Evolutionary conservation across 2,888 invertebrate genomes (phyloP), one percentile per base, ranked within the genome.

Genomic region (Punctoribates punctum): DNA sequence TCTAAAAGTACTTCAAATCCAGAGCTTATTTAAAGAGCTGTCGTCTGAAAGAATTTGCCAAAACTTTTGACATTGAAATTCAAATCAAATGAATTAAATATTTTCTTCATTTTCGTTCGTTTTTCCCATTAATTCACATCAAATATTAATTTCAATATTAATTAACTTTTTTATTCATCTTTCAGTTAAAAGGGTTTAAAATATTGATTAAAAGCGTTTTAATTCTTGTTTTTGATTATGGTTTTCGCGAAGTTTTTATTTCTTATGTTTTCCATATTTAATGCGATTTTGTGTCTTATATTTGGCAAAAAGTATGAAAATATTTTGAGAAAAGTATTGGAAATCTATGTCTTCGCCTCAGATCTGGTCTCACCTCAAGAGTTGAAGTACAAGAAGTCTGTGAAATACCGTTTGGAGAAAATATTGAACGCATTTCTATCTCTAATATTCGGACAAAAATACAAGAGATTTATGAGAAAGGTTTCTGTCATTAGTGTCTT

Each of bases 1-100:
- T 42, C 6, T 6, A 42, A 9, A 1, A 13, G 1, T 42, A 11
- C 42, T 13, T 42, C 42, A 42, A 29, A 60, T 3, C 15, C 60
- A 60, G 27, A 20, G 60, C 29, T 60, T 27, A 60, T 60, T 60
- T 60, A 60, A 54, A 60, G 27, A 27, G 29, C 11, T 15, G 60
- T 60, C 23, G 1, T 42, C 1, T 13, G 42, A 42, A 13, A 42
- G 1, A 42, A 29, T 60, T 57, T 20, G 57, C 13, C 23, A 23
- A 57, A 57, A 57, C 57, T 60, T 27, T 17, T 27, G 60, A 27
- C 60, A 60, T 60, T 60, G 27, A 25, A 60, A 25, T 25, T 13
- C 1, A 6, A 25, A 29, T 60, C 60, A 60, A 60, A 60, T 42
- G 9, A 42, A 1, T 42, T 42, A 3, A 42, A 42, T 42, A 42